Evolutionary conservation across 2,888 invertebrate species (phyloP).

Genomic region (Osmoderma eremita): DNA sequence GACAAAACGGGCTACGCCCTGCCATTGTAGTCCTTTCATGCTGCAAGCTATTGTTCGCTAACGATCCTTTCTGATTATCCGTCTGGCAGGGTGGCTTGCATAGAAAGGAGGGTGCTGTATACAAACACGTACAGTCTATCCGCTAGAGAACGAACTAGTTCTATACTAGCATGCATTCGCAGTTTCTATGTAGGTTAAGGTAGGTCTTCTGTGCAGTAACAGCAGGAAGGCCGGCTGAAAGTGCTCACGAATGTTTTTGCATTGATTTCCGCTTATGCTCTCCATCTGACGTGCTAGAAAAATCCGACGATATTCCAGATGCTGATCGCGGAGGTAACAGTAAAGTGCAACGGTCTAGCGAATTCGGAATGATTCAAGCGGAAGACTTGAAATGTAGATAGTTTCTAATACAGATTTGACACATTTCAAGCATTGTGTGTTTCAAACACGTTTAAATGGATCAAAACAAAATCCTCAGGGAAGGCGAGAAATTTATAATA

Average conservation of each 20-base stretch:
- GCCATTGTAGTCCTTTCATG: conserved; percentile 53
- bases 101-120: conserved; percentile 8
- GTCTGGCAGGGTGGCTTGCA: conserved; percentile 37
- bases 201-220: conserved; percentile 30
- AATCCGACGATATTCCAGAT: conserved; percentile 12
- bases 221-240: conserved; percentile 9
- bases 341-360: conserved; percentile 24
- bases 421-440: conserved; percentile 3
- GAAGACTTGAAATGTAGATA: conserved; percentile 19
- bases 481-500: too few relatives aligned
- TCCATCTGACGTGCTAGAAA: conserved; percentile 23
- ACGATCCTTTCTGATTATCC: conserved; percentile 35
- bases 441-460: too few relatives aligned
- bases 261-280: conserved; percentile 36
- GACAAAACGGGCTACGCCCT: conserved; percentile 60
- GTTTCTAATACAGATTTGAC: conserved; percentile 2
- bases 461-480: too few relatives aligned
- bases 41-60: conserved; percentile 45
- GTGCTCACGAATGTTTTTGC: conserved; percentile 31
- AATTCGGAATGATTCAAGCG: conserved; percentile 26
- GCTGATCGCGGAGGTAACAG: conserved; percentile 24
- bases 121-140: conserved; percentile 8
- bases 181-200: conserved; percentile 39
- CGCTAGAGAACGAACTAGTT: conserved; percentile 3
- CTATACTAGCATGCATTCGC: conserved; percentile 15